Percentiles rank a stretch among this genome's conserved stretches.
These are phyloP conservation scores for Tipula confusa DNA, from an alignment of 2,888 invertebrate genomes.

Conservation along the genomic window DNA sequence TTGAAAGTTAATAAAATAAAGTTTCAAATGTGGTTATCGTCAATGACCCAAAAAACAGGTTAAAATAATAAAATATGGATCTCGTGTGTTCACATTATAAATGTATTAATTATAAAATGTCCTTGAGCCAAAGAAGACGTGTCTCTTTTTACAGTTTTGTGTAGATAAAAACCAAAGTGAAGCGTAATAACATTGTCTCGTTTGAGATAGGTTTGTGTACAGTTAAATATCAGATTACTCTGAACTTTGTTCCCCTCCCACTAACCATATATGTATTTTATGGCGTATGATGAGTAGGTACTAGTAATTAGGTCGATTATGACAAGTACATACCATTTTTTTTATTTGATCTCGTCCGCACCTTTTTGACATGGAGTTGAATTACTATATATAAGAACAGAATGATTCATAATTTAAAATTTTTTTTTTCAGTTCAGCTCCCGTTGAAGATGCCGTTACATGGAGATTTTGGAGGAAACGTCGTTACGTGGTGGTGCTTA, in stretches of 20 bases:
- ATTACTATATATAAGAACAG: background rate
- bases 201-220: background rate
- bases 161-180: too few species aligned
- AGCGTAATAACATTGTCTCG: background rate
- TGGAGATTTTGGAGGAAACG: conserved; percentile 73
- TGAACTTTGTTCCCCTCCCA: background rate
- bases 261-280: background rate
- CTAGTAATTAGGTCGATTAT: background rate
- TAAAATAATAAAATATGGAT: too few species aligned
- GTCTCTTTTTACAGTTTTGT: too few species aligned
- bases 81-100: too few species aligned
- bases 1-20: too few species aligned
- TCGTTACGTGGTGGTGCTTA: conserved; percentile 66
- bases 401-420: background rate
- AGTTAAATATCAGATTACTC: background rate
- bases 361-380: background rate
- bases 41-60: too few species aligned
- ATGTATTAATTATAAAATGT: too few species aligned
- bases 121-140: too few species aligned
- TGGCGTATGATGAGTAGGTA: background rate
- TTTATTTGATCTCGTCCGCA: background rate
- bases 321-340: background rate
- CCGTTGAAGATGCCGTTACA: conserved; percentile 40
- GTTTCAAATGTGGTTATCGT: too few species aligned
- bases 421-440: background rate